Conservation (phyloP, 1,140 invertebrate genomes). For the Papilio dardanus region DNA sequence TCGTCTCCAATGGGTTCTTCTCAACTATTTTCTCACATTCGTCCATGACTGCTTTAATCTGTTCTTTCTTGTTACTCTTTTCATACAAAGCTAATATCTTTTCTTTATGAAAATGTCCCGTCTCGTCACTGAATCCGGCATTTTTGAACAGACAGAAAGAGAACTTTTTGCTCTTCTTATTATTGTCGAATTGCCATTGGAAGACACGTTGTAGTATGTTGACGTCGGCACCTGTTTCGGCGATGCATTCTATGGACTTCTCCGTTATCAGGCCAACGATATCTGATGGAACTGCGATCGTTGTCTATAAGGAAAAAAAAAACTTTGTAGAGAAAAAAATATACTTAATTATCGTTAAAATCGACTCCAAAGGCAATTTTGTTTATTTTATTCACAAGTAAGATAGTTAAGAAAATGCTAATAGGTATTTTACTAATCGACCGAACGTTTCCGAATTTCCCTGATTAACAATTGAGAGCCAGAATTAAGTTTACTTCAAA, state of each 20-base stretch:
- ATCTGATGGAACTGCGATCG: background rate
- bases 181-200: slow-evolving; percentile 37
- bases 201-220: slow-evolving; percentile 42
- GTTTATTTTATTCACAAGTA: too few relatives aligned
- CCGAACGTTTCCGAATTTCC: too few relatives aligned
- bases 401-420: too few relatives aligned
- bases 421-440: too few relatives aligned
- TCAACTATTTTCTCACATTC: slow-evolving; percentile 18
- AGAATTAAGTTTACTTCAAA: too few relatives aligned
- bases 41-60: background rate
- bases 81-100: slow-evolving; percentile 40
- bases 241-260: slow-evolving; percentile 37
- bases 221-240: slow-evolving; percentile 44
- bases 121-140: slow-evolving; percentile 41
- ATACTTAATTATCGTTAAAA: background rate
- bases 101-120: slow-evolving; percentile 44
- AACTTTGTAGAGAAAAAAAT: background rate
- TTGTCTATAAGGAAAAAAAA: background rate
- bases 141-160: slow-evolving; percentile 44
- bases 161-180: slow-evolving; percentile 44
- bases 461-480: too few relatives aligned
- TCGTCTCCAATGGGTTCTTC: slow-evolving; percentile 24
- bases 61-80: slow-evolving; percentile 40
- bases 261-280: background rate
- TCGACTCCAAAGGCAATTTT: too few relatives aligned